Conservation (phyloP, 2,113 vertebrate species). For the Thomomys bottae region DNA sequence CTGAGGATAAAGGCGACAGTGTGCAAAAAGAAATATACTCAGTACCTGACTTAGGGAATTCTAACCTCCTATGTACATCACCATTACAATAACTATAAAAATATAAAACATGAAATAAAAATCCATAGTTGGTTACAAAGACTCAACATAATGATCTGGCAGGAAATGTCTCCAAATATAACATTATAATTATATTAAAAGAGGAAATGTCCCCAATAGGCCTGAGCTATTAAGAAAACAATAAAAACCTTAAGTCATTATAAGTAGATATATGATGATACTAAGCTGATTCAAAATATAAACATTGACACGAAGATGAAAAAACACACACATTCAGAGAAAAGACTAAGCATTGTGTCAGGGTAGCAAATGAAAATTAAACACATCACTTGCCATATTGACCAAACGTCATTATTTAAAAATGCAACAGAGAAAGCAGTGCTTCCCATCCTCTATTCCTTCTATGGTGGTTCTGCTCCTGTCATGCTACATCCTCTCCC, state of each 20-base stretch:
- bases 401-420: constrained; percentile 24
- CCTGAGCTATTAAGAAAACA: constrained; percentile 74
- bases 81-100: too few relatives aligned
- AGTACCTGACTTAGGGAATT: too few relatives aligned
- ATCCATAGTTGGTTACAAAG: constrained; percentile 42
- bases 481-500: not conserved
- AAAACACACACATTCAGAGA: not conserved
- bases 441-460: not conserved
- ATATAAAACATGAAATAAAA: not conserved
- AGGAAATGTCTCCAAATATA: constrained; percentile 80
- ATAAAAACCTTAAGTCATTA: constrained; percentile 50
- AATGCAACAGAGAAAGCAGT: constrained; percentile 20
- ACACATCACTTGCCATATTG: not conserved
- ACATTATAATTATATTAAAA: constrained; percentile 78
- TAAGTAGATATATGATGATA: constrained; percentile 61
- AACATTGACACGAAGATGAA: not conserved
- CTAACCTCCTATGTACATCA: too few relatives aligned
- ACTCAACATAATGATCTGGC: constrained; percentile 68
- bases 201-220: constrained; percentile 77
- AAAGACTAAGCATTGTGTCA: not conserved
- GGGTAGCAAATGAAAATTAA: constrained; percentile 56
- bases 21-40: too few relatives aligned
- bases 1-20: too few relatives aligned
- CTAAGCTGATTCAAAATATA: constrained; percentile 52
- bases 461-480: not conserved